A percentile compares a stretch with the other conserved stretches of the same genome.
Evolutionary conservation across 2,113 vertebrate species (phyloP).

Genomic region (Hylia prasina): DNA sequence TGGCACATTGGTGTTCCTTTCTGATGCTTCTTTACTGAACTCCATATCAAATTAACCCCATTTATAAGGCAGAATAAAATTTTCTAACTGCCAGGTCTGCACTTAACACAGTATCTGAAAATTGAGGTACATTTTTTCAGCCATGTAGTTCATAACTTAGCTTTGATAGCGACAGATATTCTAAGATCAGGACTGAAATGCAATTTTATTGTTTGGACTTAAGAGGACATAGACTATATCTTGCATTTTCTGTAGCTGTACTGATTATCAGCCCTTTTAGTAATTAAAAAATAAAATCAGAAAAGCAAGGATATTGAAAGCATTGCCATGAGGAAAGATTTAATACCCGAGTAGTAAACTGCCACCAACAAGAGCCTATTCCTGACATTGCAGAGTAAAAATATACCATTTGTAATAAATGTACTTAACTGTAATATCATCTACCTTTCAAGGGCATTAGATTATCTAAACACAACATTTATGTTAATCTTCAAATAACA

Average conservation of each 20-base stretch:
- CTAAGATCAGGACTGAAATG: background rate
- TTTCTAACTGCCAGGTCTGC: background rate
- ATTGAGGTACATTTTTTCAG: background rate
- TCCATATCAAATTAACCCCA: background rate
- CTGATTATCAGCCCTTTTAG: background rate
- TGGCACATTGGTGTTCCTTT: background rate
- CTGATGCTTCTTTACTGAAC: background rate
- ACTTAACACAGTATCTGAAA: background rate
- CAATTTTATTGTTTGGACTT: constrained; percentile 1
- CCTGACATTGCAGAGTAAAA: background rate
- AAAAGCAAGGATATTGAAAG: background rate
- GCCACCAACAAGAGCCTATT: background rate
- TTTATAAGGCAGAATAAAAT: background rate
- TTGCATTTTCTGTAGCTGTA: background rate
- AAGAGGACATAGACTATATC: background rate
- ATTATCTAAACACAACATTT: background rate
- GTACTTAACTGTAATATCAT: background rate
- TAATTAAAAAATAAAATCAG: background rate
- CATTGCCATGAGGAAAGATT: background rate
- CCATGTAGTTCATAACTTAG: background rate
- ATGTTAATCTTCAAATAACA: background rate
- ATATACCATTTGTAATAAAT: background rate
- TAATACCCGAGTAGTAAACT: background rate
- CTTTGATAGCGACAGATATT: background rate
- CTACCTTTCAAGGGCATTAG: background rate